Evolutionary conservation across 2,797 vertebrate species (phyloP), one percentile per base, ranked within the genome.

Genomic region (Gallirallus australis): DNA sequence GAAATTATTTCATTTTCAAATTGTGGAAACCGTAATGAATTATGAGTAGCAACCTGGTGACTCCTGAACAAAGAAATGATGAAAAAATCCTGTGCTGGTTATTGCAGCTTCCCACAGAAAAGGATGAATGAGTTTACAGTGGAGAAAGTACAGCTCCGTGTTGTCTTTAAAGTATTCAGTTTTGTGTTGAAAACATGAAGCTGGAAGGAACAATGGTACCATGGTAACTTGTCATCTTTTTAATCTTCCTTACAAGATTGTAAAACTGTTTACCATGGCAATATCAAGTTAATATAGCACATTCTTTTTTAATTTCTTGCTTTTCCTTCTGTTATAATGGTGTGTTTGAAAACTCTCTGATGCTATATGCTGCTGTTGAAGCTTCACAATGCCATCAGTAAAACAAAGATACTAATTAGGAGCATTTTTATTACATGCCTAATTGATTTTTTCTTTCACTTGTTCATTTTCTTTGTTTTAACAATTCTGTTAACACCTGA

Each of bases 161-260:
- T 65, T 80, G 33, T 86, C 69, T 80, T 88, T 91, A 78, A 94
- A 77, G 24, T 86, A 54, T 69, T 85, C 54, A 17, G 39, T 88
- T 93, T 80, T 77, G 37, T 61, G 53, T 85, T 80, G 88, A 87
- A 95, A 95, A 94, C 75, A 48, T 3, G 9, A 83, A 92, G 86
- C 83, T 96, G 88, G 60, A 80, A 94, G 93, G 75, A 93, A 85
- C 78, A 93, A 69, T 91, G 86, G 86, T 94, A 53, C 92, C 95
- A 89, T 95, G 93, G 90, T 86, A 95, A 94, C 88, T 92, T 68
- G 53, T 89, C 75, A 84, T 93, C 71, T 73, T 78, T 86, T 66
- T 86, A 87, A 85, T 95, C 88, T 95, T 92, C 70, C 40, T 81
- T 86, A 82, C 30, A 77, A 82, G 83, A 81, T 50, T 90, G 81